A percentile compares a stretch with the other conserved stretches of the same genome.
phyloP scores from a whole-genome alignment of 2,113 vertebrate species.

The Eudyptes chrysolophus region DNA sequence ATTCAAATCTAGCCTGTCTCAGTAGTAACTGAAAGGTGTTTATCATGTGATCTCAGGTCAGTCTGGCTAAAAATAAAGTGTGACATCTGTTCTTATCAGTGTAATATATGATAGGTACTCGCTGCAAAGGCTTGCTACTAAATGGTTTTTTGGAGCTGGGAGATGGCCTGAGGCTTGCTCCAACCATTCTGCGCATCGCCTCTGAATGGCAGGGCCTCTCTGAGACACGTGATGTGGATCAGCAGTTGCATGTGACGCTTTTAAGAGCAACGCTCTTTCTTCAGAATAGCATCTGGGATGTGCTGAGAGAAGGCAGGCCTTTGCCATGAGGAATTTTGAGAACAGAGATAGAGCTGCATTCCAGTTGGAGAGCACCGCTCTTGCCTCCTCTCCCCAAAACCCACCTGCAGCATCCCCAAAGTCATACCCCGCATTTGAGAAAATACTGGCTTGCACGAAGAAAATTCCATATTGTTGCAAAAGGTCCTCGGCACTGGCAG shows the following conservation, averaged over 20 bases:
- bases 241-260: not conserved
- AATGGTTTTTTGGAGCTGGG: not conserved
- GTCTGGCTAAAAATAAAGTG: not conserved
- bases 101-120: not conserved
- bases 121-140: not conserved
- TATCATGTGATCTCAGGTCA: not conserved
- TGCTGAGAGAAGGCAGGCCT: not conserved
- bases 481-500: not conserved
- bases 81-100: not conserved
- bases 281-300: not conserved
- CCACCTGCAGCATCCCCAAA: not conserved
- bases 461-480: not conserved
- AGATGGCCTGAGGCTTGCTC: not conserved
- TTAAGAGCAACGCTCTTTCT: not conserved
- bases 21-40: not conserved
- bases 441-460: not conserved
- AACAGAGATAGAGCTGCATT: accelerated
- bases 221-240: not conserved
- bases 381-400: not conserved
- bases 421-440: accelerated
- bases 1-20: not conserved
- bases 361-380: not conserved
- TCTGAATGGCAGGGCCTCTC: not conserved
- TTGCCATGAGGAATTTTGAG: not conserved
- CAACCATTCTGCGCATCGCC: accelerated